phyloP scores from a whole-genome alignment of 2,888 invertebrate genomes.

The Branchellion lobata region DNA sequence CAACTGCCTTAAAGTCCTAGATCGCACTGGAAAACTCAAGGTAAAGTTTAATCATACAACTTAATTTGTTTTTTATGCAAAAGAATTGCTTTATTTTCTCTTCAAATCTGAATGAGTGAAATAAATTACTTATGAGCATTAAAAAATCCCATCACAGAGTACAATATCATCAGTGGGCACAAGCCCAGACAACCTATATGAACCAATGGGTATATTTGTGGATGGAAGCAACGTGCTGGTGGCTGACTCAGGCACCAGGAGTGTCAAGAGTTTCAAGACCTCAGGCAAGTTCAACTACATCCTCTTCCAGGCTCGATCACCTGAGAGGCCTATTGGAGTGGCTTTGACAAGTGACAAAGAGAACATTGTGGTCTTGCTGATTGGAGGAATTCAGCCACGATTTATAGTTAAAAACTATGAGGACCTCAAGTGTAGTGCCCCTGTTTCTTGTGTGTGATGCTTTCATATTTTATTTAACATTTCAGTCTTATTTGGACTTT shows the following conservation, averaged over 20 bases:
- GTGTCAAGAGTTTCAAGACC: constrained; percentile 42
- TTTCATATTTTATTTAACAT: neutral
- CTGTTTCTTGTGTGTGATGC: neutral
- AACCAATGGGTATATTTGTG: constrained; percentile 43
- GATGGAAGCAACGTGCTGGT: constrained; percentile 40
- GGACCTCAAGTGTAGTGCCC: neutral
- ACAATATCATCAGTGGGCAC: constrained; percentile 35
- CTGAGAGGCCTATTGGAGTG: constrained; percentile 19
- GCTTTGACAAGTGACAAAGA: neutral
- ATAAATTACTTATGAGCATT: neutral
- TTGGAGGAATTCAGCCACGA: neutral
- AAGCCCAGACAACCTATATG: constrained; percentile 9
- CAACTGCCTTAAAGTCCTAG: constrained; percentile 47
- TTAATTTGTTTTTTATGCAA: neutral
- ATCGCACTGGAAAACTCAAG: constrained; percentile 45
- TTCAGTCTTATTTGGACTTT: neutral
- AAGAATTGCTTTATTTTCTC: too few species aligned
- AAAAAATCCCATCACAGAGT: neutral
- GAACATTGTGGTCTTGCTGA: constrained; percentile 6
- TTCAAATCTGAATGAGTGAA: too few species aligned
- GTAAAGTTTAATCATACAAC: constrained; percentile 17
- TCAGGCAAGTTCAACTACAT: constrained; percentile 32
- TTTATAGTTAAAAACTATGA: neutral
- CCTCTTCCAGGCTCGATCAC: neutral
- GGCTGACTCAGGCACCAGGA: constrained; percentile 44